Conservation (phyloP, 2,113 vertebrate genomes). For the Pelusios castaneus region DNA sequence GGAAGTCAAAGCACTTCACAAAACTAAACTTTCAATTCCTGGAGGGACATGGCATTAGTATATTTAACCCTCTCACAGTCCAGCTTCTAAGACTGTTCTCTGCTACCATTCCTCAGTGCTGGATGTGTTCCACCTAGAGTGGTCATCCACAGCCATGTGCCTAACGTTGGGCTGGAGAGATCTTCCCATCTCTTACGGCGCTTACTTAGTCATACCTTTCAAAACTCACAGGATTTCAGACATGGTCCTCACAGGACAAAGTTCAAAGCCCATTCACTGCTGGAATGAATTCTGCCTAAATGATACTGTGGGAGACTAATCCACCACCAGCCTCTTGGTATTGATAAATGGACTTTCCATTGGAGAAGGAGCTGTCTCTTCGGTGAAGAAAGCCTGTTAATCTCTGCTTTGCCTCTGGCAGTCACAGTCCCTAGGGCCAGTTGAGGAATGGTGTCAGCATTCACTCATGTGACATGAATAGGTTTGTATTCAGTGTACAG, state of each 20-base stretch:
- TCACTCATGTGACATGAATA: not conserved
- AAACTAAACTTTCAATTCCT: not conserved
- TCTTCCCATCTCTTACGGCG: not conserved
- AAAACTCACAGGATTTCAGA: not conserved
- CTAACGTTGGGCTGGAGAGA: not conserved
- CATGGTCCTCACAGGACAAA: not conserved
- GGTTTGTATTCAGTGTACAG: not conserved
- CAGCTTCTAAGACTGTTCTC: not conserved
- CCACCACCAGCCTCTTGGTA: not conserved
- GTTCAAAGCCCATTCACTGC: not conserved
- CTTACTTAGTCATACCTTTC: not conserved
- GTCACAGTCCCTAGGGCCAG: not conserved
- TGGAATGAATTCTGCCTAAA: fast-evolving
- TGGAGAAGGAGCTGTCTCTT: not conserved
- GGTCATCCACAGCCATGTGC: not conserved
- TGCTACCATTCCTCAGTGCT: not conserved
- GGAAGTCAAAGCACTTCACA: conserved; percentile 33
- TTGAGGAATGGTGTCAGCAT: not conserved
- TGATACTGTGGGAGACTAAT: not conserved
- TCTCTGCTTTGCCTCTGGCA: not conserved
- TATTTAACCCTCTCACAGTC: not conserved
- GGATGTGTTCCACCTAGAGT: not conserved
- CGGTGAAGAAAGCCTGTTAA: not conserved
- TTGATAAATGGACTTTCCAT: not conserved
- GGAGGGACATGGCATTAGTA: not conserved